These are phyloP conservation scores for Phalloptychus januarius DNA, from an alignment of 2,797 vertebrate genomes.

Conservation along the genomic window DNA sequence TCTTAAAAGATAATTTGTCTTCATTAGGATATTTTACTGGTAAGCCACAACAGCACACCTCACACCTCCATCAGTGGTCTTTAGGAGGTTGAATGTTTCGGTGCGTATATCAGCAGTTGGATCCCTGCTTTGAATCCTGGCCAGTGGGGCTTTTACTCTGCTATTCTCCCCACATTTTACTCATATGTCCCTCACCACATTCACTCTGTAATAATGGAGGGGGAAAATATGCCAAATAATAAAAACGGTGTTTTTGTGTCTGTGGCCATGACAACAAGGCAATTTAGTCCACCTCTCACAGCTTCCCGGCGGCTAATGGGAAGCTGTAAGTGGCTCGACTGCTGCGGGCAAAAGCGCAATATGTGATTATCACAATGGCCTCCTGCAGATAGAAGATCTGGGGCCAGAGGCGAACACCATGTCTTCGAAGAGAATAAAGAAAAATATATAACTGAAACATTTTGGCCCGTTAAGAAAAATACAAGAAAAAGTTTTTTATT, in stretches of 20 bases:
- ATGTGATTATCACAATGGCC: conserved; percentile 44
- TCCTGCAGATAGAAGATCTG: conserved; percentile 23
- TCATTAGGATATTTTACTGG: neutral
- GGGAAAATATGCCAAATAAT: conserved; percentile 16
- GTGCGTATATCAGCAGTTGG: neutral
- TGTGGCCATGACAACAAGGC: conserved; percentile 57
- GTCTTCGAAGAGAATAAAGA: neutral
- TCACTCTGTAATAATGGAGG: conserved; percentile 4
- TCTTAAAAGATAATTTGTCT: neutral
- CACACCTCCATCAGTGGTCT: neutral
- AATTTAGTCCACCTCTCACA: conserved; percentile 39
- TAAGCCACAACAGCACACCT: neutral
- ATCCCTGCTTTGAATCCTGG: neutral
- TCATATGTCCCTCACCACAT: neutral
- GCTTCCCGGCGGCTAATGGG: conserved; percentile 37
- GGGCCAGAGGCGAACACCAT: neutral
- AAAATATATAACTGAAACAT: neutral
- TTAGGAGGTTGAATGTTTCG: neutral
- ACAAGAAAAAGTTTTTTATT: neutral
- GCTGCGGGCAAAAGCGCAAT: conserved; percentile 45
- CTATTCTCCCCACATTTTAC: neutral
- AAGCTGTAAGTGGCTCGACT: conserved; percentile 45
- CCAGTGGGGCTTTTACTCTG: neutral
- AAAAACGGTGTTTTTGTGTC: conserved; percentile 26
- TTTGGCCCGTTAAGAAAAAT: neutral